Evolutionary conservation across 2,113 vertebrate species (phyloP), one percentile per base, ranked within the genome.

Genomic region (Pelmatolapia mariae): DNA sequence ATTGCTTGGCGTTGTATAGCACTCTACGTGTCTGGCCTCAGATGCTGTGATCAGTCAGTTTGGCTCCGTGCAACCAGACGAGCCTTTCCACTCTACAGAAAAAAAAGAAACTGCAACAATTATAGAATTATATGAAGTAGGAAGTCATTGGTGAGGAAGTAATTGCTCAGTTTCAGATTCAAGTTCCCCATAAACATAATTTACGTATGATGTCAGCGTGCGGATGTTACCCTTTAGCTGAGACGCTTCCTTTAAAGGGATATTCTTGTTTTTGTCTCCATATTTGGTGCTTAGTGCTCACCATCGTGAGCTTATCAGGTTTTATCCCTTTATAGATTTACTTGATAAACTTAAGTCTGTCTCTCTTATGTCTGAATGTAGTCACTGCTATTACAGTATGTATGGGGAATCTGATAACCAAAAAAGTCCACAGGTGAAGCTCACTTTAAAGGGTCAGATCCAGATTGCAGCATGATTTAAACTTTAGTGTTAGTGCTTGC

Each of bases 1-100:
- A 68, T 56, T 76, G 78, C 61, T 90, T 92, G 89, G 89, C 79
- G 3, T 68, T 80, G 76, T 83, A 63, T 13, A 22, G 53, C 61
- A 2, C 76, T 79, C 57, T 61, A 82, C 83, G 43, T 85, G 88
- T 90, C 91, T 87, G 84, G 84, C 53, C 18, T 61, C 47, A 73
- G 29, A 81, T 56, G 80, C 82, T 79, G 82, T 36, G 63, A 87
- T 86, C 90, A n/a, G 43, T 57, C 66, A 18, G 13, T 85, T 90
- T 91, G 82, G 79, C 89, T 50, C 38, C 1, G 5, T 1, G 3
- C 38, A 81, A 12, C 12, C 10, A 50, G 59, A 57, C 9, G 40
- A 36, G 52, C 12, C 24, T 22, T 33, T 80, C 18, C 18, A 38
- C 24, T 54, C 45, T 56, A 79, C 73, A 80, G 15, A 79, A 8